A percentile compares a stretch with the other conserved stretches of the same genome.
Conservation (phyloP, 2,113 vertebrate species). For the Oreotrochilus melanogaster region DNA sequence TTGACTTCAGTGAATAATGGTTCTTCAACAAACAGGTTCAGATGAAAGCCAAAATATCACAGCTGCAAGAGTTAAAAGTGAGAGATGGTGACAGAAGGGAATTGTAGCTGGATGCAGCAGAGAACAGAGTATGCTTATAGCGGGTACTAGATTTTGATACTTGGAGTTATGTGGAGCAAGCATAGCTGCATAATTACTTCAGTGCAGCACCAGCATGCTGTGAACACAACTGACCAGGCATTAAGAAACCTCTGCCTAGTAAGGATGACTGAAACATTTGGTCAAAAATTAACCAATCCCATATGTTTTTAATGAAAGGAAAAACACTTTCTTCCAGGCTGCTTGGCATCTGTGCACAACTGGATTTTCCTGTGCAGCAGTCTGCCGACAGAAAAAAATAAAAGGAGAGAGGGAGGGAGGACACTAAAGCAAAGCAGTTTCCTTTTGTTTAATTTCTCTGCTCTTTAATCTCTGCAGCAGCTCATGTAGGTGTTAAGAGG, state of each 20-base stretch:
- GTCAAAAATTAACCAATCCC: neutral
- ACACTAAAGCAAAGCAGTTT: neutral
- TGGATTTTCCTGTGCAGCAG: neutral
- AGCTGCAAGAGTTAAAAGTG: neutral
- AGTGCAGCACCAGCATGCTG: neutral
- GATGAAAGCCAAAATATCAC: neutral
- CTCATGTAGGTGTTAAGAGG: neutral
- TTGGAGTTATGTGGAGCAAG: neutral
- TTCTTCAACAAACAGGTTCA: neutral
- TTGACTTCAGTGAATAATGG: neutral
- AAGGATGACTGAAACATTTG: neutral
- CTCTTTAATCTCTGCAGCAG: neutral
- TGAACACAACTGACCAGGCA: neutral
- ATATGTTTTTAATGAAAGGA: neutral
- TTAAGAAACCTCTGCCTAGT: neutral
- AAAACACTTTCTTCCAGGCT: neutral
- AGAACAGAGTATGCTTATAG: neutral
- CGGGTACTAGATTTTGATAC: neutral
- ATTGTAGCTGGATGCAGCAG: neutral
- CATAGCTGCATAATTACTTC: neutral
- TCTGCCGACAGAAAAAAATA: neutral
- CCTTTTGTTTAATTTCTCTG: neutral
- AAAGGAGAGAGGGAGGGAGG: neutral
- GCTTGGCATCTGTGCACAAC: neutral
- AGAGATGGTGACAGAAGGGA: neutral